Base-by-base conservation (phyloP, 2,113 vertebrate species). In the Gulo gulo region DNA sequence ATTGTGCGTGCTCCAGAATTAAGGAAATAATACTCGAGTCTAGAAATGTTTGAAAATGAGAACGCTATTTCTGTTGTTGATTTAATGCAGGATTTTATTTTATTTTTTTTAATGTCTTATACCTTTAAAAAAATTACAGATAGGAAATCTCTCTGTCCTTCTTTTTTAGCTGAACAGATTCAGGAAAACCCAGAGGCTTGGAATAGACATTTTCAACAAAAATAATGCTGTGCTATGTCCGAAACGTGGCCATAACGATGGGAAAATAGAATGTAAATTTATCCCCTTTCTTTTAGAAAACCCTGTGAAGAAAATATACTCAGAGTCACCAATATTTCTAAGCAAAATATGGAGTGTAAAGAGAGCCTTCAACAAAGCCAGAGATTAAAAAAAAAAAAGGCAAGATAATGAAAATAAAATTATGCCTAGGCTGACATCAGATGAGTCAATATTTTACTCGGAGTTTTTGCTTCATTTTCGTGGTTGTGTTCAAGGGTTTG, bases 111-210 rank as follows among this genome's bases (percentile, higher is more conserved):
- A 55, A 79, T 59, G 61, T 61, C 80, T 89, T 93, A 11, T 92
- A 98, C 97, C 95, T 98, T 98, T 93, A 98, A 92, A 89, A 95
- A 95, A 90, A 91, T 42, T 63, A 92, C 96, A 97, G 96, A 98
- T 96, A 88, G 97, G 97, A 98, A 91, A 82, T 88, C 95, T 82
- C 94, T 97, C 95, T 97, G 94, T 85, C 88, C 55, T 97, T 97
- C 50, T 97, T 74, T 90, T 96, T 95, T 92, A 97, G 97, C 95
- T 94, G 96, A 69, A 97, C 95, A 96, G 97, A 96, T 97, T 98
- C 97, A 94, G 94, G 61, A 94, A 98, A 97, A 57, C 36, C 42
- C 13, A 39, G 95, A 79, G 36, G 81, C 61, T 74, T 80, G 31
- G 7, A 0, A 4, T 4, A 45, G 74, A 9, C 18, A 24, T 50